phyloP scores from a whole-genome alignment of 2,113 vertebrate species.

The Paracanthobrama guichenoti region DNA sequence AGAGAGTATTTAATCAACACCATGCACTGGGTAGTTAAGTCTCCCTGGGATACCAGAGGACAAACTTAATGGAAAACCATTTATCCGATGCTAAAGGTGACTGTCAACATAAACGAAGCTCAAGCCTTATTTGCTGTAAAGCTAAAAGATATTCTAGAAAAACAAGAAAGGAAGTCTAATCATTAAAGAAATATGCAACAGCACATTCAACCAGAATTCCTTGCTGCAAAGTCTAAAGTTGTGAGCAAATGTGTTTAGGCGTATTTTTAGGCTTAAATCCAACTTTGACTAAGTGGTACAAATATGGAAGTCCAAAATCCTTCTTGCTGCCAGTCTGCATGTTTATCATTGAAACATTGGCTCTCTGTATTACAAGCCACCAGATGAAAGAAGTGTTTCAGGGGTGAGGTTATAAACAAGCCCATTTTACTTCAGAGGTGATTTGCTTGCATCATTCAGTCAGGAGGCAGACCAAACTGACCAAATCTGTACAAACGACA shows the following conservation, averaged over 20 bases:
- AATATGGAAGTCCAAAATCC: conserved; percentile 48
- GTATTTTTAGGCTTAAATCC: conserved; percentile 38
- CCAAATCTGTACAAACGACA: conserved; percentile 10
- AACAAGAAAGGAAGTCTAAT: conserved; percentile 4
- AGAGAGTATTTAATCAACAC: conserved; percentile 44
- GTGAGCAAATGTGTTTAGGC: conserved; percentile 31
- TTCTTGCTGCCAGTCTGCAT: conserved; percentile 28
- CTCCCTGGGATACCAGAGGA: conserved; percentile 44
- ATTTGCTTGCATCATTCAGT: conserved; percentile 37
- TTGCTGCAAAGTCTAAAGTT: conserved; percentile 17
- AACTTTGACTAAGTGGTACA: conserved; percentile 33
- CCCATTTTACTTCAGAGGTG: conserved; percentile 71
- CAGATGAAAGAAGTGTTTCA: conserved; percentile 53
- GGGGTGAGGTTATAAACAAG: conserved; percentile 67
- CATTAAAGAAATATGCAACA: conserved; percentile 25
- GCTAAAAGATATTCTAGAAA: conserved; percentile 1
- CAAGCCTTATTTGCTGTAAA: background rate
- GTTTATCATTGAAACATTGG: conserved; percentile 49
- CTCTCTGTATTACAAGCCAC: conserved; percentile 37
- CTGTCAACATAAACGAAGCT: background rate
- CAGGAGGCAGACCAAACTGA: conserved; percentile 32
- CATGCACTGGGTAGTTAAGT: conserved; percentile 12
- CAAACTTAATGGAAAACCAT: conserved; percentile 48
- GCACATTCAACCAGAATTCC: background rate
- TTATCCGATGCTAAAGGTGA: conserved; percentile 2